Evolutionary conservation across 92 coral and sea anemone genomes (phyloP), one percentile per base, ranked within the genome.

Genomic region (Porites rus): DNA sequence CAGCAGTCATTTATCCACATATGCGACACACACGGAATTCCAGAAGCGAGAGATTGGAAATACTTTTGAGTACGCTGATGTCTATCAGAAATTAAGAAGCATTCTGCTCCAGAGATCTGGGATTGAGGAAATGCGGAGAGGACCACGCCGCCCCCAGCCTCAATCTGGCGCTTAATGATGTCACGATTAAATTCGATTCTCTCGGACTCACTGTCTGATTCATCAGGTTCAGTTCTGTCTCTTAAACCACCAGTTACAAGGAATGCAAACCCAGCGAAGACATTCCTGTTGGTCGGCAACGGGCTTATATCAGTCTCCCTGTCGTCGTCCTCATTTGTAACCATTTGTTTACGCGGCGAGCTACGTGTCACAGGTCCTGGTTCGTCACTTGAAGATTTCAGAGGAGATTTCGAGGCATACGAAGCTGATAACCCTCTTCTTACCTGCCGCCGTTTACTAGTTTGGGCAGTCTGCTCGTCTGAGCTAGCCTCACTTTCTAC

Each of bases 131-230:
- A 93, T 25, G 92, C 72, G 22, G 77, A 61, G 59, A 96, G 77
- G 3, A 96, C 87, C 54, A 93, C 97, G 67, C 99, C 99, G 4
- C 99, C 99, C 12, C 98, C 98, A 24, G 98, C 87, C 78, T 93
- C 94, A 83, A 96, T 94, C 69, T 96, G 98, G 11, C 78, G 90
- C 13, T 54, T 83, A 24, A 95, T 84, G 14, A 88, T 90, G 20
- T 88, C 83, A 24, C 99, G 91, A 84, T 88, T 88, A 51, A 92
- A 96, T 13, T 77, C 93, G 18, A 86, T 76, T 65, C 85, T 77
- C 76, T 96, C 99, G 56, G 86, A 90, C 85, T 91, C 96, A 63
- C 96, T 92, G 80, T 95, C 98, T 5, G 93, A 78, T 10, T 94
- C 93, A 13, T 91, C 93, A 5, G 65, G 77, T 7, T 84, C 75